phyloP scores from a whole-genome alignment of 2,113 vertebrate species.

The Nothobranchius kuhntae region DNA sequence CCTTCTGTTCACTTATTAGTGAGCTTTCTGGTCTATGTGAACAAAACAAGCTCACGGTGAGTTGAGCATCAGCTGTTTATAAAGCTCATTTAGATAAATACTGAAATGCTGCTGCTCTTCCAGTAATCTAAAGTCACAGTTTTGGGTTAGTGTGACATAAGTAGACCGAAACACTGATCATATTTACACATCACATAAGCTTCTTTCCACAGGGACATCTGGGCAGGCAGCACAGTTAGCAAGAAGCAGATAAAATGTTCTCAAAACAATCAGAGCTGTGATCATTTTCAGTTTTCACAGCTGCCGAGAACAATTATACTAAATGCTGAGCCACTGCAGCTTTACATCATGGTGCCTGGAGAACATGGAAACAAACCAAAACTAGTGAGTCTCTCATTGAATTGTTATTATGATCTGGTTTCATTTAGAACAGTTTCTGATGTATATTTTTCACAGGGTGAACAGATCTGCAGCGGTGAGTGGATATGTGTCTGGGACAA shows the following conservation, averaged over 20 bases:
- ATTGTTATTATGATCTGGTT: constrained; percentile 1
- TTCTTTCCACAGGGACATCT: constrained; percentile 11
- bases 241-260: constrained; percentile 52
- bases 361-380: constrained; percentile 25
- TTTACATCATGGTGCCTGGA: constrained; percentile 19
- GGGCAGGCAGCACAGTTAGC: constrained; percentile 25
- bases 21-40: constrained; percentile 32
- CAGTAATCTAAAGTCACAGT: constrained; percentile 1
- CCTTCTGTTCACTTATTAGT: constrained; percentile 40
- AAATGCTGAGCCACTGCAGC: constrained; percentile 24
- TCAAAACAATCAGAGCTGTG: constrained; percentile 42
- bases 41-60: constrained; percentile 24
- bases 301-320: constrained; percentile 35
- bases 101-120: background rate
- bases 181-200: constrained; percentile 14
- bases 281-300: constrained; percentile 36
- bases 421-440: constrained; percentile 4
- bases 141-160: constrained; percentile 17
- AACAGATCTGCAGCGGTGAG: background rate
- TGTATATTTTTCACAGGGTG: background rate
- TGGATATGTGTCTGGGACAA: constrained; percentile 22
- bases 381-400: background rate
- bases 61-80: no score
- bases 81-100: background rate
- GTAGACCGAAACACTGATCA: background rate